Percentiles rank a stretch among this genome's conserved stretches.
phyloP scores from a whole-genome alignment of 2,113 vertebrate species.

The Nicator chloris region DNA sequence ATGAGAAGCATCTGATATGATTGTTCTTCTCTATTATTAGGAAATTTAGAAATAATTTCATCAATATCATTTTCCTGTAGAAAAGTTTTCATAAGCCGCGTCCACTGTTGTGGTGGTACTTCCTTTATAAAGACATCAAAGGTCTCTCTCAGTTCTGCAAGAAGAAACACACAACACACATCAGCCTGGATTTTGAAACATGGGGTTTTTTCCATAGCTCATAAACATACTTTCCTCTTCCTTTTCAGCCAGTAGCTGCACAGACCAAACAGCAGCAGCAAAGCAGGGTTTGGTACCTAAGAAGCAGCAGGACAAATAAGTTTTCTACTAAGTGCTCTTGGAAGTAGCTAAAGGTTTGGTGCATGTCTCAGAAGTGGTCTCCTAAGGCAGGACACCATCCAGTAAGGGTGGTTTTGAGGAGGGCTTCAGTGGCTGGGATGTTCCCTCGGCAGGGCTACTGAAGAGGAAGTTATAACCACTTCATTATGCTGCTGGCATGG shows the following conservation, averaged over 20 bases:
- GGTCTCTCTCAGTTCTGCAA: not conserved
- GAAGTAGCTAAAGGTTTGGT: not conserved
- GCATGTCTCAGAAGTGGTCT: not conserved
- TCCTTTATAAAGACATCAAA: not conserved
- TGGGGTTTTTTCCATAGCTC: not conserved
- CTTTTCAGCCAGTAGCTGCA: not conserved
- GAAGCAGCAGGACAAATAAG: not conserved
- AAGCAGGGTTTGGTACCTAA: not conserved
- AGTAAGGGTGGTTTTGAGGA: not conserved
- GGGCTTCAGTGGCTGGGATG: not conserved
- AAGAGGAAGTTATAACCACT: not conserved
- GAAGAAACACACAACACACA: not conserved
- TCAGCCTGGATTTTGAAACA: not conserved
- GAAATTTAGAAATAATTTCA: not conserved
- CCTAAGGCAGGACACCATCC: not conserved
- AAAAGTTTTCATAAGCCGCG: not conserved
- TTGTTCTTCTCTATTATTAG: not conserved
- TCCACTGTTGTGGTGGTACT: not conserved
- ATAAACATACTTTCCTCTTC: not conserved
- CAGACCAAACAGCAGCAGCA: not conserved
- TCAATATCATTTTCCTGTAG: not conserved
- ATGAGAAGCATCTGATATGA: not conserved
- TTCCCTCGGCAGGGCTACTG: not conserved
- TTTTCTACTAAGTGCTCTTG: not conserved
- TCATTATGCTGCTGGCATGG: not conserved